phyloP scores from a whole-genome alignment of 2,797 vertebrate genomes.

The Glossophaga mutica region DNA sequence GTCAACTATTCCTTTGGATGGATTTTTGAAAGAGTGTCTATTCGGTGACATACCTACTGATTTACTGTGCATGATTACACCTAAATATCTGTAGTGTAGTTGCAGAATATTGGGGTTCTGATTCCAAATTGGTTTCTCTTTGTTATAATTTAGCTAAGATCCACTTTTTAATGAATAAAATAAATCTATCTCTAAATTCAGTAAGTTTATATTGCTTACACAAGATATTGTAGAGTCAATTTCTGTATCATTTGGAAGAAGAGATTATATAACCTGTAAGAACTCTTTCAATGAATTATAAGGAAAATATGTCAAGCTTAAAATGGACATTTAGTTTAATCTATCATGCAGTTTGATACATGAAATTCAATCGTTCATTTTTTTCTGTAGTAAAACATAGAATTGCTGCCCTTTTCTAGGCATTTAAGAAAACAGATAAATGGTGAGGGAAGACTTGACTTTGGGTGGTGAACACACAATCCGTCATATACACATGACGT shows the following conservation, averaged over 20 bases:
- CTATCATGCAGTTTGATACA: background rate
- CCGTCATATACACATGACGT: background rate
- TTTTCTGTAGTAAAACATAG: background rate
- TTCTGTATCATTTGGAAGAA: background rate
- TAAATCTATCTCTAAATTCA: background rate
- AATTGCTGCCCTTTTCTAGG: background rate
- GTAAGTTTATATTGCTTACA: background rate
- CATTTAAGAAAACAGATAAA: background rate
- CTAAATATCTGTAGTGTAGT: background rate
- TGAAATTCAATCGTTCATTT: background rate
- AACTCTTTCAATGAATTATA: background rate
- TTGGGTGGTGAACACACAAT: background rate
- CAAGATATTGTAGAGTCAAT: background rate
- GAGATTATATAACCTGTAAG: background rate
- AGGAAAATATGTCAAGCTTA: background rate
- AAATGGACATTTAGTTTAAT: background rate
- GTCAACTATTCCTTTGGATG: background rate
- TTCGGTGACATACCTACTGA: background rate
- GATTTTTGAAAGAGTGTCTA: background rate
- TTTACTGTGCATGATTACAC: background rate
- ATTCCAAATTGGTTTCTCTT: background rate
- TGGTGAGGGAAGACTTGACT: background rate
- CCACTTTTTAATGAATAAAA: background rate
- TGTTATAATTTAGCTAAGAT: conserved; percentile 7
- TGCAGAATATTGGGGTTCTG: background rate